A percentile compares a stretch with the other conserved stretches of the same genome.
phyloP scores from a whole-genome alignment of 1,140 invertebrate genomes.

The Caenorhabditis tropicalis region DNA sequence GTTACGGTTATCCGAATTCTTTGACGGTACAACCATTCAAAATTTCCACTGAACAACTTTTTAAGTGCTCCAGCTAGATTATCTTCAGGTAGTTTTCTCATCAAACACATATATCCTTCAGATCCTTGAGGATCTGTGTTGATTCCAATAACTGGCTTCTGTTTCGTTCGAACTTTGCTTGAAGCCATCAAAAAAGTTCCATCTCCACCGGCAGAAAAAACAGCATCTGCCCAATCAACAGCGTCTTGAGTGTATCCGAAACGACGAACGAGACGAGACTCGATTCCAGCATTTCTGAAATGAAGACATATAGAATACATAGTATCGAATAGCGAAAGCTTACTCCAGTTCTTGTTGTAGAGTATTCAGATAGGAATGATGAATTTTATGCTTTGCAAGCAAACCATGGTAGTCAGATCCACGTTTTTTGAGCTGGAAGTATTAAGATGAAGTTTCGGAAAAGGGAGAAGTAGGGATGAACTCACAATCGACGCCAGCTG shows the following conservation, averaged over 20 bases:
- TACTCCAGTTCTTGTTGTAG: constrained; percentile 53
- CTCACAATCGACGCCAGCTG: constrained; percentile 41
- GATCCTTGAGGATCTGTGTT: constrained; percentile 92
- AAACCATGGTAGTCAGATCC: constrained; percentile 58
- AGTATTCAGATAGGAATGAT: constrained; percentile 49
- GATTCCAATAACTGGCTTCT: constrained; percentile 90
- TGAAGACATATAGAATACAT: neutral
- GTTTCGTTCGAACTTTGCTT: constrained; percentile 79
- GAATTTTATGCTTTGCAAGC: constrained; percentile 53
- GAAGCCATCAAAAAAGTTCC: constrained; percentile 94
- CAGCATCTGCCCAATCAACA: constrained; percentile 89
- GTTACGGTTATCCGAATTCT: constrained; percentile 84
- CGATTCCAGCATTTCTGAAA: constrained; percentile 58
- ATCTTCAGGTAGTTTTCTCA: constrained; percentile 77
- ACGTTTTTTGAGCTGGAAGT: constrained; percentile 55
- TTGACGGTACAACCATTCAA: constrained; percentile 82
- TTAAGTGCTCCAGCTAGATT: constrained; percentile 80
- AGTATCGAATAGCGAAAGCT: neutral
- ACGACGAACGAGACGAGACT: constrained; percentile 59
- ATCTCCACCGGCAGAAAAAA: constrained; percentile 93
- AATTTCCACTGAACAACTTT: constrained; percentile 78
- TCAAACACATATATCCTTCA: constrained; percentile 89
- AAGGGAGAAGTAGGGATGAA: neutral
- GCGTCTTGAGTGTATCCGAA: constrained; percentile 74
- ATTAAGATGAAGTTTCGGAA: neutral